Evolutionary conservation across 1,140 invertebrate species (phyloP).

Genomic region (Lordiphosa mommai): DNA sequence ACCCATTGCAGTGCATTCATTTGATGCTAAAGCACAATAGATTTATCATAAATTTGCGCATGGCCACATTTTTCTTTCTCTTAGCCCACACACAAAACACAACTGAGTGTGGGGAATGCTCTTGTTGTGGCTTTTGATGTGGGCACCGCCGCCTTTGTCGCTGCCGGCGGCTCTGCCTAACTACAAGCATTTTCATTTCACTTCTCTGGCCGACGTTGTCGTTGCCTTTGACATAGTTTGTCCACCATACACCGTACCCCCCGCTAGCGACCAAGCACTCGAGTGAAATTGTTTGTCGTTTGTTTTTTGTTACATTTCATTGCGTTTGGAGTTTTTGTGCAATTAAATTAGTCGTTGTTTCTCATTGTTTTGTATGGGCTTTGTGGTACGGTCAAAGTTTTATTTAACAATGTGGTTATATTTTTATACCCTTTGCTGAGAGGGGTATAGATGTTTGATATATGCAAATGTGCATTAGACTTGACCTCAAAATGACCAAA

Average conservation of each 20-base stretch:
- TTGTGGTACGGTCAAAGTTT: background rate
- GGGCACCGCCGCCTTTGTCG: conserved; percentile 36
- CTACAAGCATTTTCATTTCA: conserved; percentile 64
- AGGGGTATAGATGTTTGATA: too few relatives aligned
- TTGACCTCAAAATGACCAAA: too few relatives aligned
- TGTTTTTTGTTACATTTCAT: background rate
- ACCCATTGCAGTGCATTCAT: background rate
- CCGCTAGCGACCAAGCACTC: too few relatives aligned
- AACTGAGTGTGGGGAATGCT: conserved; percentile 1
- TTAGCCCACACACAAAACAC: background rate
- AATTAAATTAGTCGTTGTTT: background rate
- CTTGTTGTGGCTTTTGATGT: conserved; percentile 37
- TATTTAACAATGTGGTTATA: too few relatives aligned
- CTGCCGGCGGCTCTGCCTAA: conserved; percentile 46
- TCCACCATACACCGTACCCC: conserved; percentile 12
- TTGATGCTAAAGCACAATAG: conserved; percentile 12
- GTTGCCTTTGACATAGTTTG: conserved; percentile 70
- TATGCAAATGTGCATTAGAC: too few relatives aligned
- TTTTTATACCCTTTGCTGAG: too few relatives aligned
- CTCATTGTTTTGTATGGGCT: conserved; percentile 18
- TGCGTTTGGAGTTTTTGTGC: too few relatives aligned
- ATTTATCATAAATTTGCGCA: conserved; percentile 35
- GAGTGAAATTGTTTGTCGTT: conserved; percentile 14
- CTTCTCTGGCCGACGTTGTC: conserved; percentile 37
- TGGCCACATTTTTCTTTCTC: conserved; percentile 17